Evolutionary conservation across 2,113 vertebrate genomes (phyloP).

Genomic region (Trichechus manatus): DNA sequence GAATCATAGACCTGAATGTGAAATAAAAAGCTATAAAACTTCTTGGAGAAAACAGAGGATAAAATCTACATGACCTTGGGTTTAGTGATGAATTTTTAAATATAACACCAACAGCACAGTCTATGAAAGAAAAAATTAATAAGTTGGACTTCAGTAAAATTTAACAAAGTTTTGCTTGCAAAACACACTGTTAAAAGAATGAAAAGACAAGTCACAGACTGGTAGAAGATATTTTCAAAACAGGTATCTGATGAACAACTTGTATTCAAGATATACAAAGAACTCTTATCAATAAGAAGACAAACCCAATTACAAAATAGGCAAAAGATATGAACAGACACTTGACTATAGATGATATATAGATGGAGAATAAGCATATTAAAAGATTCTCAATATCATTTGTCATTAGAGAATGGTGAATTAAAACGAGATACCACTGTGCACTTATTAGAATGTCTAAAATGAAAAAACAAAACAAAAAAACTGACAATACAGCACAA

Average conservation of each 20-base stretch:
- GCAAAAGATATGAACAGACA: not conserved
- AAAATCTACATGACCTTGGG: not conserved
- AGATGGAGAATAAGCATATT: not conserved
- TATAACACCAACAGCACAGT: not conserved
- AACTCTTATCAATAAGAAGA: no score
- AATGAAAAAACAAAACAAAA: not conserved
- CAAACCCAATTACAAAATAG: not conserved
- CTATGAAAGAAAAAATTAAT: not conserved
- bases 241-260: not conserved
- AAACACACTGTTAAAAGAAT: no score
- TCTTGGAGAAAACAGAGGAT: not conserved
- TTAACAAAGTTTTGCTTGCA: no score
- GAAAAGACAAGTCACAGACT: no score
- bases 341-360: not conserved
- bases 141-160: not conserved
- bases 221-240: not conserved
- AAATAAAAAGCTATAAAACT: not conserved
- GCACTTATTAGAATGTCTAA: not conserved
- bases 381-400: not conserved
- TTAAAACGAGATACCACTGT: not conserved
- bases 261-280: not conserved
- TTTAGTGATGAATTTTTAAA: conserved; percentile 43
- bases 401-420: not conserved
- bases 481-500: not conserved
- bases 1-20: conserved; percentile 13